Evolutionary conservation across 1,140 invertebrate species (phyloP), one percentile per base, ranked within the genome.

Genomic region (Zelostemma sp.): DNA sequence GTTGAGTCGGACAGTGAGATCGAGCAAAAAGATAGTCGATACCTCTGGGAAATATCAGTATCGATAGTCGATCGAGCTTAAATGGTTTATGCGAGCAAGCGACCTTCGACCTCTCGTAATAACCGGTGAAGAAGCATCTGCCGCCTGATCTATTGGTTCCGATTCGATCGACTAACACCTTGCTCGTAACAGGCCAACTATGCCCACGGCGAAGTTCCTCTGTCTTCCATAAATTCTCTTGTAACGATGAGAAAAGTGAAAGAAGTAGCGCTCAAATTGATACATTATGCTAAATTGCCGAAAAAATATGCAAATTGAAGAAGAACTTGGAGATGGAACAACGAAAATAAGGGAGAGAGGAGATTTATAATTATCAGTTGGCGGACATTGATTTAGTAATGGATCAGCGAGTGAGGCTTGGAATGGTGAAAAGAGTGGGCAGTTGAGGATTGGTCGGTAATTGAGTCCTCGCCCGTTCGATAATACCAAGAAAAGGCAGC

Each of bases 31-130:
- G 73, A 81, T 81, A 81, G 68, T 62, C 77, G 76, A 78, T 79
- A 80, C 78, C 78, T 80, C 78, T 80, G 77, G 77, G 80, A 81
- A 81, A 81, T 80, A 80, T 80, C 80, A 76, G 76, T 80, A 80
- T 80, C 77, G 77, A 80, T 80, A 79, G 76, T 73, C 72, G 76
- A 81, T 81, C 80, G 71, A 68, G 73, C 62, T 73, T 80, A 81
- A 81, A 81, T 81, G 80, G 77, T 80, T 81, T 81, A 81, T 80
- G 80, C 76, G 80, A 81, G 70, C 79, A 71, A 74, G 76, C 75
- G 78, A 81, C 79, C 80, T 80, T 63, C 71, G 79, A 80, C 77
- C 80, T 51, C 70, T 72, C 51, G 79, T 81, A 81, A 81, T 81
- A 81, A 81, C 79, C 64, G 73, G 76, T 70, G 73, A 78, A 73